Evolutionary conservation across 2,888 invertebrate species (phyloP).

Genomic region (Andrena praecox): DNA sequence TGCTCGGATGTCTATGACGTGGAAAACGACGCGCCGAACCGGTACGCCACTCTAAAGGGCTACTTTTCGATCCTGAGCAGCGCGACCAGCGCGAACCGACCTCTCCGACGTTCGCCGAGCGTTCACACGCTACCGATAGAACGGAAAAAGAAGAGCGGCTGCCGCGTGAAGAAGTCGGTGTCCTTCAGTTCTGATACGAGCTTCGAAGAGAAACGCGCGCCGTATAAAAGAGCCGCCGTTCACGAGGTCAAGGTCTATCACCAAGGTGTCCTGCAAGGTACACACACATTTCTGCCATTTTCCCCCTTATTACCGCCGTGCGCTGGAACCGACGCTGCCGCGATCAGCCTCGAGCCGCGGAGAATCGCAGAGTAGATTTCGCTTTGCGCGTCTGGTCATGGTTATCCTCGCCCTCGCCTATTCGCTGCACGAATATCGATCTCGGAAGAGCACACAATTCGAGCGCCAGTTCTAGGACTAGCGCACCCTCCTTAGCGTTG

Average conservation of each 20-base stretch:
- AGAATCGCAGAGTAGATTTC: background rate
- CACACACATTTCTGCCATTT: constrained; percentile 24
- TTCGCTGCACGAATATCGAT: background rate
- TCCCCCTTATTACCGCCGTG: no score
- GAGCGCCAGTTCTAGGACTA: background rate
- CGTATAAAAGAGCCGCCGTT: constrained; percentile 73
- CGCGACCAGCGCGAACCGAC: constrained; percentile 13
- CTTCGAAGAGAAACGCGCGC: constrained; percentile 76
- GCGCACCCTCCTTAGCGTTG: background rate
- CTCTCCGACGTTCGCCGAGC: constrained; percentile 67
- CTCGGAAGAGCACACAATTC: background rate
- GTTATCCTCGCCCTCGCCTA: background rate
- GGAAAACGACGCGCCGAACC: constrained; percentile 1
- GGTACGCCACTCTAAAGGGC: constrained; percentile 33
- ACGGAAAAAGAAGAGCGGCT: constrained; percentile 62
- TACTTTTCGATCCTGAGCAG: constrained; percentile 54
- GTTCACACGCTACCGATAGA: constrained; percentile 68
- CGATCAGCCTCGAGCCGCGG: background rate
- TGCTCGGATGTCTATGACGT: constrained; percentile 18
- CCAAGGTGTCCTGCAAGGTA: constrained; percentile 82
- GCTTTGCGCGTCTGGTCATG: background rate
- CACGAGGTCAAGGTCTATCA: constrained; percentile 82
- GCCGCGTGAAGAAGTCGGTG: constrained; percentile 80
- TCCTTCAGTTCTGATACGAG: constrained; percentile 83
- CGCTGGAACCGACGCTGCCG: background rate